Evolutionary conservation across 2,888 invertebrate species (phyloP).

Genomic region (Xestia sexstrigata): DNA sequence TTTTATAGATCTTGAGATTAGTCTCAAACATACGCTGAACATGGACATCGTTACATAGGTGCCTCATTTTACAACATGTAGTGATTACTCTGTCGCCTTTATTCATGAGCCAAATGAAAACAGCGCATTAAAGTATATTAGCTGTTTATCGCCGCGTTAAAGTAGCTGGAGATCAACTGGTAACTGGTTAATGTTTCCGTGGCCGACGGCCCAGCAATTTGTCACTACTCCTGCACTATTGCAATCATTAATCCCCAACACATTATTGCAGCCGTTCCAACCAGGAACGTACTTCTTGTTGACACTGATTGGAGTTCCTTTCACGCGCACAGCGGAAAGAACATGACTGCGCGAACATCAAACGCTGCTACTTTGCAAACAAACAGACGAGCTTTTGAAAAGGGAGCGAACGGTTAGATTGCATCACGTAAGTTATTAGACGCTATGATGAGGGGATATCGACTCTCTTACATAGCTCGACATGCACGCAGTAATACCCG

Average conservation of each 20-base stretch:
- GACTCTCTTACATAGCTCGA: constrained; percentile 62
- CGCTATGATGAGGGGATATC: constrained; percentile 62
- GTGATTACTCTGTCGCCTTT: constrained; percentile 45
- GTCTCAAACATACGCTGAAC: constrained; percentile 9
- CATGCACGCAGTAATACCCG: constrained; percentile 61
- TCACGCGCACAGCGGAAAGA: constrained; percentile 58
- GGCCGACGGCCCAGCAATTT: constrained; percentile 58
- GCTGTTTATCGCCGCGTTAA: constrained; percentile 51
- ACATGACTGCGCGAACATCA: constrained; percentile 51
- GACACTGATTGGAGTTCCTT: constrained; percentile 64
- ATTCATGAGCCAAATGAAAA: constrained; percentile 52
- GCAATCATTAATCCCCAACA: constrained; percentile 60
- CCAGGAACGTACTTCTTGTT: constrained; percentile 55
- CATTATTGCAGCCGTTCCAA: constrained; percentile 59
- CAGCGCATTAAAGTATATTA: constrained; percentile 57
- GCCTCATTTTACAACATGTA: constrained; percentile 50
- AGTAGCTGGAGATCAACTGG: constrained; percentile 53
- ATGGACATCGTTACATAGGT: constrained; percentile 15
- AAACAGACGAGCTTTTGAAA: constrained; percentile 52
- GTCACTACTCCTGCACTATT: constrained; percentile 56
- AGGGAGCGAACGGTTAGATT: constrained; percentile 56
- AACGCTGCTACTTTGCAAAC: constrained; percentile 51
- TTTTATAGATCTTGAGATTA: constrained; percentile 32
- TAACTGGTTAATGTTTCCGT: constrained; percentile 60
- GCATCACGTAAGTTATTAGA: constrained; percentile 59